A percentile compares a stretch with the other conserved stretches of the same genome.
phyloP scores from a whole-genome alignment of 2,113 vertebrate species.

The Hemichromis elongatus region DNA sequence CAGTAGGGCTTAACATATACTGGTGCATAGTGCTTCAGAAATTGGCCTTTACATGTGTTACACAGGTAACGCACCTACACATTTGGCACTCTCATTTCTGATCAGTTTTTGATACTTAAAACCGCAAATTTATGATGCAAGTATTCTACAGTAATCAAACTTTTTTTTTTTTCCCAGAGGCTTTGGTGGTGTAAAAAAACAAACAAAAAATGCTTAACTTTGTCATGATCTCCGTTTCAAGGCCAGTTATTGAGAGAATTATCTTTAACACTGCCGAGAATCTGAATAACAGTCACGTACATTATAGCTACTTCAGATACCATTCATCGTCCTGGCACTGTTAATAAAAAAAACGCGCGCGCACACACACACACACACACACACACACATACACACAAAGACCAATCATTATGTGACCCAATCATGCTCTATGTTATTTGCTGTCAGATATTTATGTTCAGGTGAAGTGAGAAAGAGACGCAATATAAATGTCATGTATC shows the following conservation, averaged over 20 bases:
- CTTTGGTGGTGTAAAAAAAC: neutral
- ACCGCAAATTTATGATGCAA: neutral
- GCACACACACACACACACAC: neutral
- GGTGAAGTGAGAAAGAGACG: neutral
- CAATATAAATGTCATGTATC: conserved; percentile 15
- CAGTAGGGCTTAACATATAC: neutral
- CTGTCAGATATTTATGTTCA: conserved; percentile 62
- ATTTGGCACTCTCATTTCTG: neutral
- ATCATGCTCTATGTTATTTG: conserved; percentile 31
- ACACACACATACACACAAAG: neutral
- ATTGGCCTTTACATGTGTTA: neutral
- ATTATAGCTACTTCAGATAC: neutral
- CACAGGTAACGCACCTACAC: neutral
- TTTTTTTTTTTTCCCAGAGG: neutral
- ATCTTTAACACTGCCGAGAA: conserved; percentile 36
- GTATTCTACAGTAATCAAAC: neutral
- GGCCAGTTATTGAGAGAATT: conserved; percentile 4
- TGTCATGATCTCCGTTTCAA: neutral
- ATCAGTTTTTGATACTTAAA: conserved; percentile 27
- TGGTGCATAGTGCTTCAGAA: neutral
- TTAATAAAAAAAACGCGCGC: neutral
- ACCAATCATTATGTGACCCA: neutral
- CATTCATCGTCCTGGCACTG: neutral
- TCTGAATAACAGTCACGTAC: neutral
- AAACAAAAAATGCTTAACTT: neutral